A percentile compares a stretch with the other conserved stretches of the same genome.
These are phyloP conservation scores for Micropterix aruncella DNA, from an alignment of 2,888 invertebrate genomes.

Conservation along the genomic window DNA sequence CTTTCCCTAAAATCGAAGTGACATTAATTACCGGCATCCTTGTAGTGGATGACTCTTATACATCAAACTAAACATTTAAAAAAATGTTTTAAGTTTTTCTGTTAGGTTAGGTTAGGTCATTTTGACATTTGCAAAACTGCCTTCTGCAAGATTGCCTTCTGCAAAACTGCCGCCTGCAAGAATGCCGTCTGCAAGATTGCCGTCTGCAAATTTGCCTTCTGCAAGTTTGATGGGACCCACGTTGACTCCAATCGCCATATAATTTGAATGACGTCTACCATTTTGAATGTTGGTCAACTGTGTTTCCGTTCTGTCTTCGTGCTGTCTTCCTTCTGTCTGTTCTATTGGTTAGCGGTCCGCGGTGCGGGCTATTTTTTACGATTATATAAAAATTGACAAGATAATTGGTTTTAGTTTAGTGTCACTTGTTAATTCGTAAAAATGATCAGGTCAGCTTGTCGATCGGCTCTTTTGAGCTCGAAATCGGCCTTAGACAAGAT, in stretches of 20 bases:
- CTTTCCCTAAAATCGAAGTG: too few relatives aligned
- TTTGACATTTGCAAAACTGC: too few relatives aligned
- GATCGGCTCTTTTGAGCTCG: constrained; percentile 34
- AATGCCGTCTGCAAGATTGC: too few relatives aligned
- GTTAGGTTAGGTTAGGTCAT: too few relatives aligned
- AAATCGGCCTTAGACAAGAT: constrained; percentile 32
- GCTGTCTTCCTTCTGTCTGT: constrained; percentile 6
- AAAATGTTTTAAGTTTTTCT: too few relatives aligned
- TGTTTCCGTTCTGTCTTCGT: neutral
- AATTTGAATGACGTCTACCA: neutral
- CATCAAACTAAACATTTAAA: too few relatives aligned
- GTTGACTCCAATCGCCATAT: neutral
- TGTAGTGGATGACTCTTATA: too few relatives aligned
- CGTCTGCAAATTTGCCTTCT: too few relatives aligned
- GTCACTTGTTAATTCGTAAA: constrained; percentile 14
- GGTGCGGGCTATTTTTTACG: neutral
- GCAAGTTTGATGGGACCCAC: too few relatives aligned
- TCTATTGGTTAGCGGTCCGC: constrained; percentile 6
- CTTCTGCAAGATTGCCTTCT: too few relatives aligned
- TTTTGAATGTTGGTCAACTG: constrained; percentile 5
- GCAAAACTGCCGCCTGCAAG: too few relatives aligned
- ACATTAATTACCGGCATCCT: too few relatives aligned
- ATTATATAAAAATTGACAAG: constrained; percentile 11
- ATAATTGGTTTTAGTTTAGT: neutral
- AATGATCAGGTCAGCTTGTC: constrained; percentile 38